These are phyloP conservation scores for Pinctada fucata DNA, from an alignment of 2,888 invertebrate species.

Conservation along the genomic window DNA sequence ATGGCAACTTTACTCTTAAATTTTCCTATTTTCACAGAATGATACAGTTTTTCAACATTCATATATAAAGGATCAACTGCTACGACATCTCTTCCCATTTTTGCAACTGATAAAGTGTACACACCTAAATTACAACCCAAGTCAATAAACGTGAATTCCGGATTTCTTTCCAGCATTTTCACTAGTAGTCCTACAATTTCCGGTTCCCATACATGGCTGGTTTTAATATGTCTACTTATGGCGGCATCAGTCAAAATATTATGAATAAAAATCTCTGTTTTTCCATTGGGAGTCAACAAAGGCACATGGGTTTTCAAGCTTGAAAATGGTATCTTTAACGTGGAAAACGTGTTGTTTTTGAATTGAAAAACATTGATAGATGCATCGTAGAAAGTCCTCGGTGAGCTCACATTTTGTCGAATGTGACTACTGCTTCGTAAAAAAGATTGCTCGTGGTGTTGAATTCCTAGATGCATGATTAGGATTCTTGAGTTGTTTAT, in stretches of 20 bases:
- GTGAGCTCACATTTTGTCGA: too few relatives aligned
- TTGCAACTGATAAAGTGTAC: constrained; percentile 34
- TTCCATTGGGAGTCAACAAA: constrained; percentile 19
- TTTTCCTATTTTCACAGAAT: constrained; percentile 23
- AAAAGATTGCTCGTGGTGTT: too few relatives aligned
- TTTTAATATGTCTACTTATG: constrained; percentile 20
- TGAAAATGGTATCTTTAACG: too few relatives aligned
- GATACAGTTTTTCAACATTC: constrained; percentile 32
- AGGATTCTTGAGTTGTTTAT: too few relatives aligned
- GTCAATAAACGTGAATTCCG: constrained; percentile 32
- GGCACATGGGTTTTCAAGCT: too few relatives aligned
- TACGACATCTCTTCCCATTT: constrained; percentile 32
- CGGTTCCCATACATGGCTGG: constrained; percentile 28
- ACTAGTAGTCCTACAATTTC: constrained; percentile 15
- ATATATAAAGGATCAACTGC: constrained; percentile 30
- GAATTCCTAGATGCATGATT: too few relatives aligned
- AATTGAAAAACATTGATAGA: too few relatives aligned
- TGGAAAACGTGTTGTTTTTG: too few relatives aligned
- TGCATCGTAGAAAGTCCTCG: too few relatives aligned
- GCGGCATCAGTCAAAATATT: constrained; percentile 23
- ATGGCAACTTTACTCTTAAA: constrained; percentile 21
- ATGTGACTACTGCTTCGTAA: too few relatives aligned
- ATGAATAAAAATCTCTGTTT: constrained; percentile 31
- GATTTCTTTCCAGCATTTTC: constrained; percentile 11
- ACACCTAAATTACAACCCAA: constrained; percentile 37